A percentile compares a stretch with the other conserved stretches of the same genome.
phyloP scores from a whole-genome alignment of 1,140 invertebrate species.

The Tetramorium simillimum region DNA sequence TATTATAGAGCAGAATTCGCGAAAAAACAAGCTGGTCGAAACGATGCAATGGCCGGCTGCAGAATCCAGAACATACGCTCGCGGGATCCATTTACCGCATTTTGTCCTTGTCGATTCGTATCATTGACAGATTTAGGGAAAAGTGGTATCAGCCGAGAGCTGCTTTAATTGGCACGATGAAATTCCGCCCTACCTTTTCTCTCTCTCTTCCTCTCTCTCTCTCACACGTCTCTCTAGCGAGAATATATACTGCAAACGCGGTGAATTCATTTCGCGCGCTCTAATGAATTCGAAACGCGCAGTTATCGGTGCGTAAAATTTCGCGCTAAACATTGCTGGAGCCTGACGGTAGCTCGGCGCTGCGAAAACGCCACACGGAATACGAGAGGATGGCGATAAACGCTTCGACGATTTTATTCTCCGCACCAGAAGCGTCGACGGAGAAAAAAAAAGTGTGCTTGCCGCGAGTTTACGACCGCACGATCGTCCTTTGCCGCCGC shows the following conservation, averaged over 20 bases:
- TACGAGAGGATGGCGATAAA: conserved; percentile 49
- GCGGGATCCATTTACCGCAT: conserved; percentile 15
- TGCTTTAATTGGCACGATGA: conserved; percentile 67
- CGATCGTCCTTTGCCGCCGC: conserved; percentile 1
- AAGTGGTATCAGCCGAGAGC: conserved; percentile 53
- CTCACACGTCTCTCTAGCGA: conserved; percentile 28
- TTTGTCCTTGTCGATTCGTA: conserved; percentile 68
- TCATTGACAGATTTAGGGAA: conserved; percentile 74
- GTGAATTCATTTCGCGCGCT: conserved; percentile 60
- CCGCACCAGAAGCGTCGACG: neutral
- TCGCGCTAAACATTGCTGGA: conserved; percentile 42
- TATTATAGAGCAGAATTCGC: conserved; percentile 32
- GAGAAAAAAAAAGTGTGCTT: neutral
- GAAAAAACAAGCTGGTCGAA: conserved; percentile 32
- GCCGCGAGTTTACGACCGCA: conserved; percentile 21
- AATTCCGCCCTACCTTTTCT: neutral
- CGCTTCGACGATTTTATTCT: conserved; percentile 55
- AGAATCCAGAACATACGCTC: neutral
- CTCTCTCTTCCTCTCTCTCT: neutral
- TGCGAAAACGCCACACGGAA: neutral
- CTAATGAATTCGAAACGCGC: conserved; percentile 65
- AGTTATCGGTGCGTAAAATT: conserved; percentile 55
- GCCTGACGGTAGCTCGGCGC: neutral
- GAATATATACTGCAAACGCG: neutral
- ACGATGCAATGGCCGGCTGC: conserved; percentile 18